Base-by-base conservation (phyloP, 2,113 vertebrate species). In the Electrona antarctica region DNA sequence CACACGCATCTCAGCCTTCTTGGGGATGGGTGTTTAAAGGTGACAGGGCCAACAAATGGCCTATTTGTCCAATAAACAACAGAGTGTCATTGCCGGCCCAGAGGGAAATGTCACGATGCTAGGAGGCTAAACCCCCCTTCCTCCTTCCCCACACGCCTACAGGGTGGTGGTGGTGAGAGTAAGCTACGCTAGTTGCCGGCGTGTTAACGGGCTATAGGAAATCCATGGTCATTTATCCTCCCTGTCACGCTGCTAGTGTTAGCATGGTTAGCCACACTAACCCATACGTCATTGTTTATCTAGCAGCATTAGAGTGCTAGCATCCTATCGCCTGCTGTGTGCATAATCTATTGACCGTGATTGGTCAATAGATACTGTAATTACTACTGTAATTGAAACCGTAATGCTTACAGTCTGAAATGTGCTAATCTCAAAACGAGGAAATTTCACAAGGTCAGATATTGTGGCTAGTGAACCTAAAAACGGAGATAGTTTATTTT, bases 171-270 rank as follows among this genome's bases (percentile, higher is more conserved):
- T 41, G 33, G 21, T 41, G 33, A 41, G 33, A 41, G 33, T 41
- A 41, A 41, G 33, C 33, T 29, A 21, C 4, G 52, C 60, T 54
- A 48, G 65, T 60, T 60, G 50, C 74, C 48, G 56, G 71, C 45
- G 66, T 58, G 61, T 77, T 55, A 76, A 60, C 64, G 64, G 73
- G 64, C 45, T 55, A 85, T 76, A 80, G 87, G 80, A 86, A 90
- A 90, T 89, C 86, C 65, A 84, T 86, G 67, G 47, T 80, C 66
- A 75, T 84, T 77, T 15, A 84, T 86, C 68, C 71, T 62, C 50
- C 41, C 82, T 75, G 69, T 69, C 88, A 85, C 85, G 85, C 91
- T 76, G 81, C 83, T 87, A 73, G 81, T 84, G 89, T 60, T 58
- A 61, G 15, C 48, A 15, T 28, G n/a, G 48, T 13, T 70, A 51